Evolutionary conservation across 2,888 invertebrate species (phyloP).

Genomic region (Oligia fasciuncula): DNA sequence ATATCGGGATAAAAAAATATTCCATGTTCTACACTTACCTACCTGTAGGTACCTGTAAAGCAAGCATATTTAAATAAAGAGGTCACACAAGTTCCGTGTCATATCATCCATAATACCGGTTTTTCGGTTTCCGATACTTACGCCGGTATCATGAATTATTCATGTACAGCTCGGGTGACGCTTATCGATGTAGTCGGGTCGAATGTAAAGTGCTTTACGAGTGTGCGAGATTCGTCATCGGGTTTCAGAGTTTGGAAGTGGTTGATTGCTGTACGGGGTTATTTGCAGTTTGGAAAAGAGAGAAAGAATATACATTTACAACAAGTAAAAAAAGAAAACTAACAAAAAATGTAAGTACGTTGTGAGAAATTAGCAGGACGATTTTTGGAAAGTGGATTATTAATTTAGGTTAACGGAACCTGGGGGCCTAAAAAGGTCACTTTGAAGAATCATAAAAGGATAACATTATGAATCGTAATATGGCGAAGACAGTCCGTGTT

Average conservation of each 20-base stretch:
- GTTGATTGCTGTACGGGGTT: background rate
- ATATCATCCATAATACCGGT: conserved; percentile 51
- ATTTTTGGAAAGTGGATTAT: background rate
- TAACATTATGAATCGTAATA: too few species aligned
- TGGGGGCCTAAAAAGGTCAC: too few species aligned
- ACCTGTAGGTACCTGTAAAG: conserved; percentile 11
- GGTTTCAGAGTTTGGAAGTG: conserved; percentile 19
- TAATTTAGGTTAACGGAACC: background rate
- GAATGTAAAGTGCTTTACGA: conserved; percentile 72
- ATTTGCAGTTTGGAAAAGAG: background rate
- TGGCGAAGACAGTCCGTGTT: too few species aligned
- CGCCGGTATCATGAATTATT: conserved; percentile 75
- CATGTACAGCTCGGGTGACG: conserved; percentile 70
- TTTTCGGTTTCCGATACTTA: conserved; percentile 66
- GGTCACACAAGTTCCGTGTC: conserved; percentile 52
- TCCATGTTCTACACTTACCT: background rate
- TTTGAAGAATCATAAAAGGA: too few species aligned
- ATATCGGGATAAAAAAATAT: too few species aligned
- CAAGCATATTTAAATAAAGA: conserved; percentile 33
- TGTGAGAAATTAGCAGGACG: background rate
- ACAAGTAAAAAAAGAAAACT: background rate
- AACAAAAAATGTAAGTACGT: background rate
- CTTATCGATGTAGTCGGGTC: conserved; percentile 71
- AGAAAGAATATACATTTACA: background rate
- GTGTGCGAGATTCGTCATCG: conserved; percentile 54